Conservation (phyloP, 2,113 vertebrate species). For the Nicator chloris region DNA sequence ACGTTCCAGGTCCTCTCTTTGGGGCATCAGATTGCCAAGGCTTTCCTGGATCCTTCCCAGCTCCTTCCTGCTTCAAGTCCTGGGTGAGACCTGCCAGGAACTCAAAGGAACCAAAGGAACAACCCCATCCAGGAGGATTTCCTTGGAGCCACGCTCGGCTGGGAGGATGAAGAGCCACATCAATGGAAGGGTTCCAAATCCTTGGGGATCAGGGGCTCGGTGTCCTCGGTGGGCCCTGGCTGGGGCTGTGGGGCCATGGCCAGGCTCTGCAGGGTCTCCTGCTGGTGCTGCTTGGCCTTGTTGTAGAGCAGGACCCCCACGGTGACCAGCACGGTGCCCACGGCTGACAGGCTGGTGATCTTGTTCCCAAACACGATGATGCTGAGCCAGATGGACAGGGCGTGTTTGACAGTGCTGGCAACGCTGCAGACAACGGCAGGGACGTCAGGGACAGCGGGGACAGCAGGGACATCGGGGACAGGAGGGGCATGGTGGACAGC, state of each 20-base stretch:
- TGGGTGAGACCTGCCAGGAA: background rate
- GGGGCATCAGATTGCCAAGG: background rate
- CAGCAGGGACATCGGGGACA: background rate
- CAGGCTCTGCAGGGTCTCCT: constrained; percentile 73
- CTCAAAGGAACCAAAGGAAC: background rate
- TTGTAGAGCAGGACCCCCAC: constrained; percentile 90
- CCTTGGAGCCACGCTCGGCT: background rate
- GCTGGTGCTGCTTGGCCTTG: constrained; percentile 87
- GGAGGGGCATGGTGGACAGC: no score
- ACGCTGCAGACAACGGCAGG: constrained; percentile 69
- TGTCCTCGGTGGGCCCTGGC: background rate
- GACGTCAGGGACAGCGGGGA: background rate
- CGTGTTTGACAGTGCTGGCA: constrained; percentile 95
- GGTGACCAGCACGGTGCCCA: constrained; percentile 83
- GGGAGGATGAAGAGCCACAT: background rate
- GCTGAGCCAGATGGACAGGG: constrained; percentile 94
- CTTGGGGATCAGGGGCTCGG: constrained; percentile 53
- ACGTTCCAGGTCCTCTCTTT: background rate
- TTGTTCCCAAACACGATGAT: constrained; percentile 93
- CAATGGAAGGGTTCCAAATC: constrained; percentile 46
- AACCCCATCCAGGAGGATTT: background rate
- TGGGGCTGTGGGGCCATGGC: background rate
- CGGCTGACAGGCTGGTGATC: constrained; percentile 85
- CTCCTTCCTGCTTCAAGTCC: background rate
- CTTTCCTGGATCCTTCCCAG: background rate